Evolutionary conservation across 2,797 vertebrate genomes (phyloP).

Genomic region (Falco concolor): DNA sequence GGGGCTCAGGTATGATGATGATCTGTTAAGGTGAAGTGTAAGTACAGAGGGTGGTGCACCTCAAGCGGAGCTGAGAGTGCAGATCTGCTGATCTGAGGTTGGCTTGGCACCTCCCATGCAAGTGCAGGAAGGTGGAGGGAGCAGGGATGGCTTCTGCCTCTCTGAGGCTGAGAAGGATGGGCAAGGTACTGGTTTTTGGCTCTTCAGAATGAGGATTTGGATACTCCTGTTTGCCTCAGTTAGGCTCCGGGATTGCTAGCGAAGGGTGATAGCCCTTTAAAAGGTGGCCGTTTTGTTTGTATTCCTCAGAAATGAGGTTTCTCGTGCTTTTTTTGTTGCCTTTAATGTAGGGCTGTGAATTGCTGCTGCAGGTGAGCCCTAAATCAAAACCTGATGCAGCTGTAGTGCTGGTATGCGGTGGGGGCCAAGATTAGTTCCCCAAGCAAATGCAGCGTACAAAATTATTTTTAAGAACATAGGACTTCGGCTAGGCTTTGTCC

Average conservation of each 20-base stretch:
- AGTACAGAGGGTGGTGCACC: accelerated
- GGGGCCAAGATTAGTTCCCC: not conserved
- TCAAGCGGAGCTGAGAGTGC: not conserved
- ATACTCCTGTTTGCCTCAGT: not conserved
- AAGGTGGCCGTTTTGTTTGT: not conserved
- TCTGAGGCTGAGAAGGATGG: not conserved
- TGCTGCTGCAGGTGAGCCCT: not conserved
- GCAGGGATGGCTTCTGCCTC: not conserved
- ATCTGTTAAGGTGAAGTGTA: not conserved
- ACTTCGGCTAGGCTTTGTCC: not conserved
- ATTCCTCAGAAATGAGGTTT: not conserved
- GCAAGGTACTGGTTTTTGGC: not conserved
- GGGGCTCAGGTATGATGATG: not conserved
- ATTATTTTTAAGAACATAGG: not conserved
- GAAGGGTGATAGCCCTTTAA: not conserved
- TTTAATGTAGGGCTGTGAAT: not conserved
- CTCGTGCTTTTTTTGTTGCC: not conserved
- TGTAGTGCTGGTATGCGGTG: accelerated
- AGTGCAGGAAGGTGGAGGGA: not conserved
- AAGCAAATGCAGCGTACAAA: not conserved
- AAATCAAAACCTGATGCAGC: not conserved
- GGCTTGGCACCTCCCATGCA: not conserved
- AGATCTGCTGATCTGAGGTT: not conserved
- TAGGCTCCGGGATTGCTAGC: not conserved
- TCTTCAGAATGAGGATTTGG: not conserved